phyloP scores from a whole-genome alignment of 2,888 invertebrate genomes.

The Nephrotoma guestfalica region DNA sequence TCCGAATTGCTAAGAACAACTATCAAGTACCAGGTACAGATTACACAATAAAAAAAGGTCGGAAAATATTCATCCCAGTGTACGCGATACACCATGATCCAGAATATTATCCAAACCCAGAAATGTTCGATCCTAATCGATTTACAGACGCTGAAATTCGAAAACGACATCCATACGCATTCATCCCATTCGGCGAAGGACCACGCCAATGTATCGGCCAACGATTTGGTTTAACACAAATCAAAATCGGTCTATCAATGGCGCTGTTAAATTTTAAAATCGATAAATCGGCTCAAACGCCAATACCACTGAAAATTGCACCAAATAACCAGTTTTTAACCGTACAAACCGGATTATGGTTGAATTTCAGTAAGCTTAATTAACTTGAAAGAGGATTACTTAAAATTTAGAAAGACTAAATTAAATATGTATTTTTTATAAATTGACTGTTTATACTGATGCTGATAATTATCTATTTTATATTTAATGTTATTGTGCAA shows the following conservation, averaged over 20 bases:
- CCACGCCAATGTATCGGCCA: constrained; percentile 11
- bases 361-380: constrained; percentile 6
- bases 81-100: constrained; percentile 39
- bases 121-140: constrained; percentile 40
- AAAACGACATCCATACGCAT: constrained; percentile 14
- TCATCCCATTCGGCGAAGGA: constrained; percentile 11
- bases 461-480: background rate
- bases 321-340: constrained; percentile 1
- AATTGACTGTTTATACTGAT: background rate
- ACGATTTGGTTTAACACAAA: constrained; percentile 9
- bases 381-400: background rate
- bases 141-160: constrained; percentile 37
- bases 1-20: background rate
- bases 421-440: too few relatives aligned
- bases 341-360: constrained; percentile 7
- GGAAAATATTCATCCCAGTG: constrained; percentile 33
- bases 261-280: constrained; percentile 9
- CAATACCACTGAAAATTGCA: constrained; percentile 7
- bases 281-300: constrained; percentile 1
- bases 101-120: constrained; percentile 38
- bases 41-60: constrained; percentile 31
- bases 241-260: constrained; percentile 9
- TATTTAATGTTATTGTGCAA: background rate
- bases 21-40: constrained; percentile 1
- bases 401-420: background rate